Evolutionary conservation across 1,140 invertebrate genomes (phyloP), one percentile per base, ranked within the genome.

Genomic region (Muscidifurax raptorellus): DNA sequence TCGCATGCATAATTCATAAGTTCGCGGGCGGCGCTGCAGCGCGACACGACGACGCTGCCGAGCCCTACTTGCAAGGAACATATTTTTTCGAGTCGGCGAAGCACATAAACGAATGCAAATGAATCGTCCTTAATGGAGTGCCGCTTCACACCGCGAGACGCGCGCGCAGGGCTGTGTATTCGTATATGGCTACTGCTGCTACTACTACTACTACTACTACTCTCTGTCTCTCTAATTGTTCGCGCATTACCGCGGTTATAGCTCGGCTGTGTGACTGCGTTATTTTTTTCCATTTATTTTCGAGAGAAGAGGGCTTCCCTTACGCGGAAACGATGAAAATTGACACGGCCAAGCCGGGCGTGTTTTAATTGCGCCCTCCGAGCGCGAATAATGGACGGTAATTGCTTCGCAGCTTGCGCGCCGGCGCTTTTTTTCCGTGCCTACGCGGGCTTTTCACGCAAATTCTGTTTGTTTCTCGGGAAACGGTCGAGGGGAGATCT

Each of bases 1-100:
- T 80, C 87, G 79, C 87, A 91, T 92, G 89, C 90, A 92, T 92
- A 91, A 92, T 92, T 92, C 89, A 92, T 92, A 90, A 91, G 88
- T 25, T 59, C 6, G 30, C 28, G 79, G 47, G 69, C 82, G 87
- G 81, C 18, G 52, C 18, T 59, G 52, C 52, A 59, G 82, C 30
- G 85, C 88, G 90, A 90, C 88, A 89, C 85, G 85, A 82, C 85
- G 89, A 88, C 88, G 89, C 88, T 87, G 86, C 85, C 32, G 71
- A 28, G 52, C 59, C 72, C 32, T n/a, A n/a, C n/a, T 66, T 76
- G 52, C 52, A 74, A 40, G 77, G 36, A 67, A 32, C 69, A 66
- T 82, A 44, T 82, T 83, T 86, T 85, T 84, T 44, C 76, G 52
- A 82, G 72, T 83, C 64, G 27, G 25, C 79, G 28, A 64, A 71